A percentile compares a stretch with the other conserved stretches of the same genome.
Conservation (phyloP, 2,797 vertebrate species). For the Rallus crepitans region DNA sequence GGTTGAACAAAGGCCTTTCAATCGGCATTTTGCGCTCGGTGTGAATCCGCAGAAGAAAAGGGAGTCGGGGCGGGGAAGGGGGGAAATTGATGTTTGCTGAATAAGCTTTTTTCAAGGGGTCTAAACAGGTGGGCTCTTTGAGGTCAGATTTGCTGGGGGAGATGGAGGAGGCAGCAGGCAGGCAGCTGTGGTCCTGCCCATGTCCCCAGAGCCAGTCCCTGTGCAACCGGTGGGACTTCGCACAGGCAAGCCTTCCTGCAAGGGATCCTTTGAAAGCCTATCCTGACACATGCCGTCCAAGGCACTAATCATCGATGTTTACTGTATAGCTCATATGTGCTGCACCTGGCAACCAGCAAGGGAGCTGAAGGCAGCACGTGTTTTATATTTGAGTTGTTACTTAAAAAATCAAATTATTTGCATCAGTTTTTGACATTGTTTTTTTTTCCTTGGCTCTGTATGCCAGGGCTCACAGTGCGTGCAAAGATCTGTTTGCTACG, state of each 20-base stretch:
- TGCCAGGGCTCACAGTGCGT: conserved; percentile 66
- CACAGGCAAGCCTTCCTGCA: background rate
- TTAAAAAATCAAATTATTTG: conserved; percentile 74
- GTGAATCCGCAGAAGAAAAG: background rate
- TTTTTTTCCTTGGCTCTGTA: conserved; percentile 62
- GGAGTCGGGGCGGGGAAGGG: background rate
- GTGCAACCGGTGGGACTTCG: background rate
- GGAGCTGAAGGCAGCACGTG: conserved; percentile 72
- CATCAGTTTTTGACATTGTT: conserved; percentile 72
- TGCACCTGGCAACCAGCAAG: conserved; percentile 68
- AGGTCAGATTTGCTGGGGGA: background rate
- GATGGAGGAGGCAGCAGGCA: background rate
- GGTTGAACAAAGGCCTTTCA: conserved; percentile 21
- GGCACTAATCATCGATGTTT: conserved; percentile 69
- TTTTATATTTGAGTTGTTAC: conserved; percentile 72
- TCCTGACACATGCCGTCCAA: conserved; percentile 68
- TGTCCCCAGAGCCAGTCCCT: background rate
- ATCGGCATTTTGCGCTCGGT: accelerated
- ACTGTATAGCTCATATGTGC: conserved; percentile 68
- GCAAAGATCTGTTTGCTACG: conserved; percentile 70
- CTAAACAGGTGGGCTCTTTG: conserved; percentile 31
- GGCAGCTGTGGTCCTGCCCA: background rate
- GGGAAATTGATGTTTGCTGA: background rate
- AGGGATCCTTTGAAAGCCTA: conserved; percentile 22
- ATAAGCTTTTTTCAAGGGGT: background rate